Conservation (phyloP, 2,797 vertebrate species). For the Leuciscus waleckii region DNA sequence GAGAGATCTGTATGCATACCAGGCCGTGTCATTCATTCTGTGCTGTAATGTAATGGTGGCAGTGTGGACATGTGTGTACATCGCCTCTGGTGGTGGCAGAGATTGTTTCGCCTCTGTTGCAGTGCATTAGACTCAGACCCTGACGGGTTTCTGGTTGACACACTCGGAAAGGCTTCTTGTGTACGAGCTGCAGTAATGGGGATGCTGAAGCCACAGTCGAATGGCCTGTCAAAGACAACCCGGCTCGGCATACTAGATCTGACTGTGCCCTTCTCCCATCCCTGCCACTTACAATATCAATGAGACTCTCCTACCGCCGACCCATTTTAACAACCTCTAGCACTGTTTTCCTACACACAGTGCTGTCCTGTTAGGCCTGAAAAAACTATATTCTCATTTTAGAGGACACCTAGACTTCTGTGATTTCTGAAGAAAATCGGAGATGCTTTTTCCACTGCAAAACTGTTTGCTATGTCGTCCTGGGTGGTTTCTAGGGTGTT, state of each 20-base stretch:
- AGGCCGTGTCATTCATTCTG: background rate
- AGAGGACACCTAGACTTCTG: background rate
- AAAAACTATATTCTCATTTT: background rate
- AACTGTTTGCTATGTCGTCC: background rate
- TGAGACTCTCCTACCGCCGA: background rate
- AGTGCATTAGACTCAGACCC: constrained; percentile 29
- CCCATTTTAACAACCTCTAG: constrained; percentile 19
- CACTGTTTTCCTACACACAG: background rate
- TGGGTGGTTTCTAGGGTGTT: background rate
- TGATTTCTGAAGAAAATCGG: background rate
- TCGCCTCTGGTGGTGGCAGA: constrained; percentile 13
- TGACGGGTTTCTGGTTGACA: constrained; percentile 29
- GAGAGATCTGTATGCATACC: constrained; percentile 17
- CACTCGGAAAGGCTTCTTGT: constrained; percentile 7
- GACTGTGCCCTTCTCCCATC: constrained; percentile 31
- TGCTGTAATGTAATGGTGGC: background rate
- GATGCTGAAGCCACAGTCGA: constrained; percentile 18
- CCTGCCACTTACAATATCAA: constrained; percentile 9
- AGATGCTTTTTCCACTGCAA: background rate
- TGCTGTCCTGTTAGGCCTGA: background rate
- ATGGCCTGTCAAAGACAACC: constrained; percentile 25
- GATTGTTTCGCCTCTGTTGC: constrained; percentile 10
- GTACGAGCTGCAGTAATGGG: constrained; percentile 23
- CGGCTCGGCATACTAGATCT: background rate
- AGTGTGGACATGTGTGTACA: constrained; percentile 18